Conservation (phyloP, 2,113 vertebrate genomes). For the Hippoglossus stenolepis region DNA sequence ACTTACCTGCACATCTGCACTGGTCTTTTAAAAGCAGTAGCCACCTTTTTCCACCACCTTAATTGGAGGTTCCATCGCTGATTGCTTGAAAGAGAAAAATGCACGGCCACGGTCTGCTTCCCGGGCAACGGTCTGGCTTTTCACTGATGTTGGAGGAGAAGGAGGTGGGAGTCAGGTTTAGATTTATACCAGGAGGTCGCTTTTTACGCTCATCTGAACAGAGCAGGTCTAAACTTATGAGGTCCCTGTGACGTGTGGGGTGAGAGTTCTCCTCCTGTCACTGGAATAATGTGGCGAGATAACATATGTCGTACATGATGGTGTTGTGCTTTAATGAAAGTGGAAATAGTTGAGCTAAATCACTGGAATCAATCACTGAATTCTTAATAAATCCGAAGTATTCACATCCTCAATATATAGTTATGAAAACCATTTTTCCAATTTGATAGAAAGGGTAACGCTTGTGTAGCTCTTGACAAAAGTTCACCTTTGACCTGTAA, state of each 20-base stretch:
- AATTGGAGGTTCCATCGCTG: constrained; percentile 71
- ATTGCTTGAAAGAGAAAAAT: constrained; percentile 65
- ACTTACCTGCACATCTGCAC: constrained; percentile 93
- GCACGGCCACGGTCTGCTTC: constrained; percentile 71
- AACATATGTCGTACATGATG: constrained; percentile 10
- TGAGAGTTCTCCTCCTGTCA: constrained; percentile 37
- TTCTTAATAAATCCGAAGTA: constrained; percentile 9
- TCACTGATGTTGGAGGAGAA: constrained; percentile 69
- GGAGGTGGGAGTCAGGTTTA: constrained; percentile 58
- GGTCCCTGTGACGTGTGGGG: constrained; percentile 25
- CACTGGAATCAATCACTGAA: constrained; percentile 38
- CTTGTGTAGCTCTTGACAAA: background rate
- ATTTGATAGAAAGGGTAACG: background rate
- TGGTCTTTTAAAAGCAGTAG: constrained; percentile 86
- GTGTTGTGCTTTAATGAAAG: constrained; percentile 22
- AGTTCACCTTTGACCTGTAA: constrained; percentile 58
- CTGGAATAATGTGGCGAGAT: constrained; percentile 25
- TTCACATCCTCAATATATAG: background rate
- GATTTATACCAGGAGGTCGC: constrained; percentile 57
- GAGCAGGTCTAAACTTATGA: constrained; percentile 30
- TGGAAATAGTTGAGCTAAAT: constrained; percentile 7
- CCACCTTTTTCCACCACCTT: constrained; percentile 73
- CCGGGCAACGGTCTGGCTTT: constrained; percentile 64
- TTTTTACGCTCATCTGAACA: constrained; percentile 57
- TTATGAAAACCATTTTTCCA: background rate